A percentile compares a stretch with the other conserved stretches of the same genome.
phyloP scores from a whole-genome alignment of 2,113 vertebrate genomes.

The Heptranchias perlo region DNA sequence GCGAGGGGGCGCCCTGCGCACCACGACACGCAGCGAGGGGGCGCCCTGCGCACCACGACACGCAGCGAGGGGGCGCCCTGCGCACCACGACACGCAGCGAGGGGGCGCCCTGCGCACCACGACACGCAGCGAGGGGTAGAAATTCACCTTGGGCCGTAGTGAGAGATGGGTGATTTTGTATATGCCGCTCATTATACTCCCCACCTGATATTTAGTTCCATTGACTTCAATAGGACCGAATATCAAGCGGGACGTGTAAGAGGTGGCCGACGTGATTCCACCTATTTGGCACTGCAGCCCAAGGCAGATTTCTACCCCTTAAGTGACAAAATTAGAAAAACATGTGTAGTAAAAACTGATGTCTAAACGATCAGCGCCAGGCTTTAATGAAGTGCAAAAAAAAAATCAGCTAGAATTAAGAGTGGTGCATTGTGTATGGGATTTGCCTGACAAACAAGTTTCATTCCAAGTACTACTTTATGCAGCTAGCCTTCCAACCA shows the following conservation, averaged over 20 bases:
- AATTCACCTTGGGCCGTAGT: background rate
- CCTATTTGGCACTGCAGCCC: background rate
- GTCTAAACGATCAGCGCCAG: background rate
- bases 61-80: too few species aligned
- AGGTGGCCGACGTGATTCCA: background rate
- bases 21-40: background rate
- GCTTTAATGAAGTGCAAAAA: background rate
- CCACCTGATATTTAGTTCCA: background rate
- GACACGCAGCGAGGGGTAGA: background rate
- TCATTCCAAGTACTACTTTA: slow-evolving; percentile 2
- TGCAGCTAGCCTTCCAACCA: slow-evolving; percentile 14
- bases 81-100: background rate
- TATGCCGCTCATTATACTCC: background rate
- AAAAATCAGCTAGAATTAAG: background rate
- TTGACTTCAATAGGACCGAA: background rate
- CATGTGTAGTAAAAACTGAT: background rate
- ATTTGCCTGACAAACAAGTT: background rate
- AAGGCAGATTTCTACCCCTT: background rate
- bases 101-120: background rate
- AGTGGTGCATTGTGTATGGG: background rate
- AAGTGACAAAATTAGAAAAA: background rate
- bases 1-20: too few species aligned
- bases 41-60: background rate
- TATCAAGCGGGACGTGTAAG: background rate
- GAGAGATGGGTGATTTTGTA: background rate